Conservation (phyloP, 2,888 invertebrate genomes). For the Microdon myrmicae region DNA sequence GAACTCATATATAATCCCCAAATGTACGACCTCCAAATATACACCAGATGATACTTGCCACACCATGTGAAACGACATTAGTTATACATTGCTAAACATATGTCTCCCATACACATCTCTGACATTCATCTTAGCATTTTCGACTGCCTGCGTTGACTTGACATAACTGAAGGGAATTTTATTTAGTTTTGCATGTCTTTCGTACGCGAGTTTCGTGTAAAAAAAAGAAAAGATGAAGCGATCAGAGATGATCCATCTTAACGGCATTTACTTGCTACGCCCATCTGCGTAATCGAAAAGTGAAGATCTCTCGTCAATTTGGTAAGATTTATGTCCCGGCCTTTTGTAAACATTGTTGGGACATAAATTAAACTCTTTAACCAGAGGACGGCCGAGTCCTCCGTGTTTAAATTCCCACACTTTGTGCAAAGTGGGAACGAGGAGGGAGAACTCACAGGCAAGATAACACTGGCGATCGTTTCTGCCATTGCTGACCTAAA, state of each 20-base stretch:
- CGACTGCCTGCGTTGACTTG: too few species aligned
- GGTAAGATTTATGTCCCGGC: slow-evolving; percentile 33
- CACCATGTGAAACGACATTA: too few species aligned
- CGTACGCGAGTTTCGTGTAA: too few species aligned
- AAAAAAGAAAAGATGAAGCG: too few species aligned
- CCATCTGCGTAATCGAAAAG: slow-evolving; percentile 30
- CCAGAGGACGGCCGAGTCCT: not conserved
- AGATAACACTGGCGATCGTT: slow-evolving; percentile 19
- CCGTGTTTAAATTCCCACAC: slow-evolving; percentile 43
- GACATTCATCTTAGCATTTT: too few species aligned
- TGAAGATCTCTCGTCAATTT: slow-evolving; percentile 34
- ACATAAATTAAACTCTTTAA: slow-evolving; percentile 32
- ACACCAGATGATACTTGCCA: too few species aligned
- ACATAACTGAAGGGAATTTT: too few species aligned
- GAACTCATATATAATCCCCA: too few species aligned
- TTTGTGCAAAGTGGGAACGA: slow-evolving; percentile 12
- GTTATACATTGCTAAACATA: too few species aligned
- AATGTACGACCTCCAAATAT: too few species aligned
- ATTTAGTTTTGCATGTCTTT: too few species aligned
- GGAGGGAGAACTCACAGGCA: slow-evolving; percentile 15
- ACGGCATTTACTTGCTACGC: slow-evolving; percentile 46
- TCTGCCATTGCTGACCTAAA: slow-evolving; percentile 37
- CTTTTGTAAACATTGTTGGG: slow-evolving; percentile 10
- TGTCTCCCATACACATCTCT: too few species aligned
- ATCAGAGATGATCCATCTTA: slow-evolving; percentile 38